These are phyloP conservation scores for Anarsia innoxiella DNA, from an alignment of 2,888 invertebrate genomes.

Conservation along the genomic window DNA sequence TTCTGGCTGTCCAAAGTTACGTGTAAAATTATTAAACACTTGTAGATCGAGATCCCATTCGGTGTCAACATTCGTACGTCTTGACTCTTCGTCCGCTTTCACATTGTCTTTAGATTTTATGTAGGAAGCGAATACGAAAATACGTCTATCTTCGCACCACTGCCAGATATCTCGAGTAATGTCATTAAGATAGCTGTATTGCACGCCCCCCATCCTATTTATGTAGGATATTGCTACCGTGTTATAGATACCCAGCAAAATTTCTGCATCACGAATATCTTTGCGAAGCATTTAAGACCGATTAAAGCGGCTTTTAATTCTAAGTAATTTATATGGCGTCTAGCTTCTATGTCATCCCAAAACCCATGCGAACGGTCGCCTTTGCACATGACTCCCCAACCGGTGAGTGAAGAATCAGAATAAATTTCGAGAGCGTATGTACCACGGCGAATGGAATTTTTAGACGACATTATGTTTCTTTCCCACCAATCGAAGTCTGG, in stretches of 20 bases:
- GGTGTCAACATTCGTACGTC: slow-evolving; percentile 2
- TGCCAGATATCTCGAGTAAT: slow-evolving; percentile 3
- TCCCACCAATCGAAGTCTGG: slow-evolving; percentile 2
- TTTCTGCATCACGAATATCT: neutral
- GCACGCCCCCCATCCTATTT: slow-evolving; percentile 8
- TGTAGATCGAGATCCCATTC: slow-evolving; percentile 7
- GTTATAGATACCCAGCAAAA: slow-evolving; percentile 10
- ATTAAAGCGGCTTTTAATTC: slow-evolving; percentile 10
- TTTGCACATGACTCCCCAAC: slow-evolving; percentile 1
- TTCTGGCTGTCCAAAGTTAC: neutral
- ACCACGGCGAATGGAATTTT: neutral
- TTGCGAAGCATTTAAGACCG: slow-evolving; percentile 8
- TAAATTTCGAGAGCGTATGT: slow-evolving; percentile 1
- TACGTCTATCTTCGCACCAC: slow-evolving; percentile 10
- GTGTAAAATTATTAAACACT: neutral
- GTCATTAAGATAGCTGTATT: slow-evolving; percentile 2
- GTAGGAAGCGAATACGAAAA: slow-evolving; percentile 9
- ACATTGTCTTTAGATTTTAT: too few relatives aligned
- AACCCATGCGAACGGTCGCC: neutral
- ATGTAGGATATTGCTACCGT: slow-evolving; percentile 7
- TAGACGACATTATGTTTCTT: neutral
- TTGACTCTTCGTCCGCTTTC: slow-evolving; percentile 9
- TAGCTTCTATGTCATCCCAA: slow-evolving; percentile 4
- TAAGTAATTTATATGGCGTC: slow-evolving; percentile 7
- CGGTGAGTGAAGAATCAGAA: slow-evolving; percentile 2